Percentiles rank a stretch among this genome's conserved stretches.
phyloP scores from a whole-genome alignment of 1,140 invertebrate genomes.

The Dolichoris vasculosae region DNA sequence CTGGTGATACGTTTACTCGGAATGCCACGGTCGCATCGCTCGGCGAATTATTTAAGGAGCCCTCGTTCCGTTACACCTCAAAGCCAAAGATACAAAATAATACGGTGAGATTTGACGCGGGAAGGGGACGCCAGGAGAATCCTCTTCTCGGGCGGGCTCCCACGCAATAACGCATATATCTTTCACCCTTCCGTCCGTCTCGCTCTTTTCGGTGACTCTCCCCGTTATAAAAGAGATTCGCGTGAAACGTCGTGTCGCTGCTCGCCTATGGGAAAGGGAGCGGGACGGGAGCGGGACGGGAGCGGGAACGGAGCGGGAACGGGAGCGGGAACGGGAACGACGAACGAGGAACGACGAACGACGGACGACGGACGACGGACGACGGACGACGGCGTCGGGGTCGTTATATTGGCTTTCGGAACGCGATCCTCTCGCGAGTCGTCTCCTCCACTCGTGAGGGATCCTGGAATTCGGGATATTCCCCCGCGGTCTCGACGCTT shows the following conservation, averaged over 20 bases:
- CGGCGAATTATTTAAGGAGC: not conserved
- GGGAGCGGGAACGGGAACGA: too few relatives aligned
- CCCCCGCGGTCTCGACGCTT: conserved; percentile 48
- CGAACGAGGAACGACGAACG: too few relatives aligned
- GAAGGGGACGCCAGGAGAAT: not conserved
- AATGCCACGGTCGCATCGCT: not conserved
- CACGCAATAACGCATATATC: conserved; percentile 23
- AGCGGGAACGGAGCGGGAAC: too few relatives aligned
- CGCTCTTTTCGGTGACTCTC: not conserved
- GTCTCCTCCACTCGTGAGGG: not conserved
- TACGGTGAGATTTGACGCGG: not conserved
- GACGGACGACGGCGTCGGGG: not conserved
- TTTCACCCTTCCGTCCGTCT: not conserved
- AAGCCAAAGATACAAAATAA: not conserved
- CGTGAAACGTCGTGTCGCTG: conserved; percentile 47
- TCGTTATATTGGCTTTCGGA: conserved; percentile 29
- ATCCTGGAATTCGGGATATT: conserved; percentile 59
- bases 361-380: too few relatives aligned
- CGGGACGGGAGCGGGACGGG: too few relatives aligned
- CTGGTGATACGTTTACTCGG: too few relatives aligned
- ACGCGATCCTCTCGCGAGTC: conserved; percentile 15
- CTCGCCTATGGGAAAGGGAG: conserved; percentile 46
- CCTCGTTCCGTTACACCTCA: not conserved
- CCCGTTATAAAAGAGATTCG: conserved; percentile 34
- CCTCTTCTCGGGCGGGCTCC: not conserved